Evolutionary conservation across 2,797 vertebrate genomes (phyloP), one percentile per base, ranked within the genome.

Genomic region (Heterohyrax brucei): DNA sequence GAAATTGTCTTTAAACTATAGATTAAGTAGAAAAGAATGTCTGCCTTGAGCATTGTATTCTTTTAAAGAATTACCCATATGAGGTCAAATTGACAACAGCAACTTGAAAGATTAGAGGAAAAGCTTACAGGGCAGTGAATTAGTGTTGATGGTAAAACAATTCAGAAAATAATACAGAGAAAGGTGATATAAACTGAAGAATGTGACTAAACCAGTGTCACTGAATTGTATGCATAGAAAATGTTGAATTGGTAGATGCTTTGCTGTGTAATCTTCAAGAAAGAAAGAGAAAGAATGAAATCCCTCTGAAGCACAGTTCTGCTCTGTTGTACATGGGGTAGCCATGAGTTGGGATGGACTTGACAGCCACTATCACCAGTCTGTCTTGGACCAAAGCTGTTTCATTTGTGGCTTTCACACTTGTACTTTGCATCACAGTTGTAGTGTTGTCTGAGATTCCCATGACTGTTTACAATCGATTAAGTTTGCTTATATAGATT

Each of bases 401-500:
- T 18, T 72, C 10, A 4, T 26, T 44, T 61, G 46, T 24, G 22
- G n/a, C 10, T 44, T 21, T 89, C 22, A 19, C 16, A 39, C n/a
- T 24, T 61, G 30, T 28, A 4, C 21, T 81, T 70, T 30, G 19
- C 26, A 56, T 77, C 3, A 1, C 12, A 7, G 46, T 39, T 87
- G 70, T 26, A 26, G 0, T 70, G 79, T 59, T 53, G 19, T 78
- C 83, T 87, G 56, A 66, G 77, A 62, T 95, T 87, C 80, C 72
- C 68, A 9, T 19, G 59, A 46, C 16, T 61, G 85, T 81, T 64
- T 80, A 53, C 48, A 9, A 7, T 68, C 3, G 83, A 78, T 82
- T 93, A 70, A 77, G 79, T 87, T 26, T 89, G n/a, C 59, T 86
- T 72, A 56, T 64, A 39, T 1, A 78, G 72, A 66, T 78, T 64